phyloP scores from a whole-genome alignment of 1,140 invertebrate species.

The Phymastichus coffea region DNA sequence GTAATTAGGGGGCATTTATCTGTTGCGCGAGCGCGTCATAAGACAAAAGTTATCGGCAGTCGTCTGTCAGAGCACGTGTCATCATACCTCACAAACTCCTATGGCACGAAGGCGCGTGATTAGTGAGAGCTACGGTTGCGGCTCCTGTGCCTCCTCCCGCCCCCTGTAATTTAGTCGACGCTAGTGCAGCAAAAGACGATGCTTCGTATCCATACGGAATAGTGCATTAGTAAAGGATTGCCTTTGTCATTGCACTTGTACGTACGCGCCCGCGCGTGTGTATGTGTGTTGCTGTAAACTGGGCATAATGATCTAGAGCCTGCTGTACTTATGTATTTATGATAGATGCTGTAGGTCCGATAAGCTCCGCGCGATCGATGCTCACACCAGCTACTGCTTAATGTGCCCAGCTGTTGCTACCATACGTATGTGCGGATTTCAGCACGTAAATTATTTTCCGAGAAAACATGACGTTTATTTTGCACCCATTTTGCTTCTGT shows the following conservation, averaged over 20 bases:
- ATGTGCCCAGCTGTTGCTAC: no score
- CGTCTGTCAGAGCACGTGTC: neutral
- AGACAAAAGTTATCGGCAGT: constrained; percentile 6
- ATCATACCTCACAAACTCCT: neutral
- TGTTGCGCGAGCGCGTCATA: neutral
- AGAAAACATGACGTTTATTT: no score
- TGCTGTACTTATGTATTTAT: constrained; percentile 41
- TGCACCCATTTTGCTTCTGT: neutral
- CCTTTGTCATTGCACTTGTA: constrained; percentile 28
- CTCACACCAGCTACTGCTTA: neutral
- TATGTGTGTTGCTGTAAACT: neutral
- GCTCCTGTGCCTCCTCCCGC: neutral
- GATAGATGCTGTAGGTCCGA: constrained; percentile 31
- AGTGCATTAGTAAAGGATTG: neutral
- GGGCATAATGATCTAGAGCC: no score
- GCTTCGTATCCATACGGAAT: no score
- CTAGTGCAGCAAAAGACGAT: no score
- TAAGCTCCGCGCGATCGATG: constrained; percentile 22
- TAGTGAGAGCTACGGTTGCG: neutral
- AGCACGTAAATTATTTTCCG: neutral
- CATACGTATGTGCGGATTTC: neutral
- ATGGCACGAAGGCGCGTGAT: neutral
- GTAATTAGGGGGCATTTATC: constrained; percentile 3
- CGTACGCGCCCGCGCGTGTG: constrained; percentile 8
- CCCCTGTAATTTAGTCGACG: constrained; percentile 7